Conservation (phyloP, 2,888 invertebrate genomes). For the Idaea dimidiata region DNA sequence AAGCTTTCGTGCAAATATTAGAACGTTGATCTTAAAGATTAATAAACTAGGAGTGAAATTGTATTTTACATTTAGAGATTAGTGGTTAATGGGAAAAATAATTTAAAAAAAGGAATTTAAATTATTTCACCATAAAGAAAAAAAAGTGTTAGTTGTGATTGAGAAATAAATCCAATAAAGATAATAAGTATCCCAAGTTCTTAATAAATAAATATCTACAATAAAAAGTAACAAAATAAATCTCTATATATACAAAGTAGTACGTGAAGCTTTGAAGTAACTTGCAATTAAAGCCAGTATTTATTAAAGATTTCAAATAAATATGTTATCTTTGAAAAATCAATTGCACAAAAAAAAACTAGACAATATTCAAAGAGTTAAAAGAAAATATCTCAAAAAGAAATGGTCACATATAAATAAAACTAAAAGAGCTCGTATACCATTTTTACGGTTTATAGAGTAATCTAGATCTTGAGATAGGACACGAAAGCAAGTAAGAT, state of each 20-base stretch:
- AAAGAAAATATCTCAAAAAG: neutral
- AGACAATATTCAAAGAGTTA: neutral
- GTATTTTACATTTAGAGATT: too few species aligned
- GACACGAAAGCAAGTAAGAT: neutral
- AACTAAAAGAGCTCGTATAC: neutral
- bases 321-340: neutral
- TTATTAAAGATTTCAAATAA: neutral
- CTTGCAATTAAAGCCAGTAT: neutral
- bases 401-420: slow-evolving; percentile 1
- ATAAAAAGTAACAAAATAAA: neutral
- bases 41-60: neutral
- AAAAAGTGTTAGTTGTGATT: neutral
- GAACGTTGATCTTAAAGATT: neutral
- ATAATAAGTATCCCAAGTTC: neutral
- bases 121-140: neutral
- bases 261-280: too few species aligned
- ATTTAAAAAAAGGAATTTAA: too few species aligned
- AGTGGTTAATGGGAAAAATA: neutral
- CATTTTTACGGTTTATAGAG: neutral
- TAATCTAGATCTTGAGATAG: neutral
- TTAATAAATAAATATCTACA: neutral
- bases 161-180: neutral
- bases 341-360: neutral
- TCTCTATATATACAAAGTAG: neutral
- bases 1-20: neutral